Evolutionary conservation across 2,797 vertebrate genomes (phyloP), one percentile per base, ranked within the genome.

Genomic region (Sternotherus odoratus): DNA sequence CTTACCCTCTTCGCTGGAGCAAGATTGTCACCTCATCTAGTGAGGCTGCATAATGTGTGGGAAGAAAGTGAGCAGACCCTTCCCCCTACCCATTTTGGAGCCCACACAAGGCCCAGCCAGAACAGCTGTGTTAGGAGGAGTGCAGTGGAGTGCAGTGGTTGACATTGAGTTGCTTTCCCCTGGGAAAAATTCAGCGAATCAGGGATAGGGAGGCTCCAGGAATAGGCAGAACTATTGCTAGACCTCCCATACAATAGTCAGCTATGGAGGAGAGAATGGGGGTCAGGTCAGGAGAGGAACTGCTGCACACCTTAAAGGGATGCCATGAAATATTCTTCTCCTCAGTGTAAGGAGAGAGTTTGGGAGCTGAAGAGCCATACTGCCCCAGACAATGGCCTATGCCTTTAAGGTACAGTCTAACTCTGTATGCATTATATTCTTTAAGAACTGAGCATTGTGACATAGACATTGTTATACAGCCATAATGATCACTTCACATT

Each of bases 141-240:
- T 48, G 48, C 48, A 48, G 48, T 48, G 48, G 48, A n/a, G n/a
- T n/a, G n/a, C n/a, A 48, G 48, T 46, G 49, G 36, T 11, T 74
- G 39, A 51, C n/a, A 77, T 46, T 54, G 57, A 60, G 39, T 83
- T 85, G 7, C 56, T 54, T 79, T 2, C 6, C 12, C 12, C 2
- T 1, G 30, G 63, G 50, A 21, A 53, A 53, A 81, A 50, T 0
- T 0, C 28, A 36, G 66, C 13, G 57, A 28, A 79, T 79, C 63
- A 24, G 30, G 8, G 85, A 28, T 9, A 9, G 0, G 0, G 10
- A 21, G 4, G 56, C 26, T 43, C 17, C 33, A n/a, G 36, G 66
- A 23, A 19, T 10, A 72, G 9, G 23, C 19, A 24, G 15, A 23
- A 15, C 19, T 36, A 39, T 72, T 57, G 36, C 5, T 39, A 36